These are phyloP conservation scores for Rhogogaster chlorosoma DNA, from an alignment of 2,888 invertebrate species.

Conservation along the genomic window DNA sequence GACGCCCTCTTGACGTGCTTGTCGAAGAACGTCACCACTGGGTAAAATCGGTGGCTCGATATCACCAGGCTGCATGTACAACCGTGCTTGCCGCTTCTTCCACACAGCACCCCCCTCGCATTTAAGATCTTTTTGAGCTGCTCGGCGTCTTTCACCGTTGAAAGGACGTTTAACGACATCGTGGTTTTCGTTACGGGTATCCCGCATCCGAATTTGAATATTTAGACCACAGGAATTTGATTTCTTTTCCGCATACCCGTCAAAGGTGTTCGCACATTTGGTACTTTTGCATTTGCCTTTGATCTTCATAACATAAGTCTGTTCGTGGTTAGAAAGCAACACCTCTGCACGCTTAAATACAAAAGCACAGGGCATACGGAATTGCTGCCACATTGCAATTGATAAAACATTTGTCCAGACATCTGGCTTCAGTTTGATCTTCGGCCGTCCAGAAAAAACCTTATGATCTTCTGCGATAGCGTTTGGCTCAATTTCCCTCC, in stretches of 20 bases:
- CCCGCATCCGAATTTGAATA: background rate
- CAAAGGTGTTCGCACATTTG: slow-evolving; percentile 48
- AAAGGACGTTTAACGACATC: slow-evolving; percentile 46
- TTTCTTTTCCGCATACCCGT: slow-evolving; percentile 40
- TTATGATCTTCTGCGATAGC: slow-evolving; percentile 10
- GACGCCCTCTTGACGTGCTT: slow-evolving; percentile 47
- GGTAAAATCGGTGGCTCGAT: slow-evolving; percentile 40
- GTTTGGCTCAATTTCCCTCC: slow-evolving; percentile 33
- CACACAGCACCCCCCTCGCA: slow-evolving; percentile 37
- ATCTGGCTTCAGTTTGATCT: slow-evolving; percentile 38
- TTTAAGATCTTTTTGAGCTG: slow-evolving; percentile 37
- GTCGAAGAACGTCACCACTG: slow-evolving; percentile 36
- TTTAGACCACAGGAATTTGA: slow-evolving; percentile 18
- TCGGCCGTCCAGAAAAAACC: background rate
- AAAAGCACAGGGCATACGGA: slow-evolving; percentile 51
- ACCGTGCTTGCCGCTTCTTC: slow-evolving; percentile 45
- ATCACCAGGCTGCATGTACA: slow-evolving; percentile 41
- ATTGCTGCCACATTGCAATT: slow-evolving; percentile 49
- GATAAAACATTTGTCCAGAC: slow-evolving; percentile 51
- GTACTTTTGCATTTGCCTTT: slow-evolving; percentile 49
- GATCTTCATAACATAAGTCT: slow-evolving; percentile 42
- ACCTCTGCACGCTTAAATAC: slow-evolving; percentile 47
- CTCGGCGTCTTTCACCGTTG: slow-evolving; percentile 42
- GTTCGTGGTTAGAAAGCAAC: slow-evolving; percentile 1
- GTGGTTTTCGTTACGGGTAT: slow-evolving; percentile 17